Evolutionary conservation across 2,797 vertebrate genomes (phyloP), one percentile per base, ranked within the genome.

Genomic region (Uromys caudimaculatus): DNA sequence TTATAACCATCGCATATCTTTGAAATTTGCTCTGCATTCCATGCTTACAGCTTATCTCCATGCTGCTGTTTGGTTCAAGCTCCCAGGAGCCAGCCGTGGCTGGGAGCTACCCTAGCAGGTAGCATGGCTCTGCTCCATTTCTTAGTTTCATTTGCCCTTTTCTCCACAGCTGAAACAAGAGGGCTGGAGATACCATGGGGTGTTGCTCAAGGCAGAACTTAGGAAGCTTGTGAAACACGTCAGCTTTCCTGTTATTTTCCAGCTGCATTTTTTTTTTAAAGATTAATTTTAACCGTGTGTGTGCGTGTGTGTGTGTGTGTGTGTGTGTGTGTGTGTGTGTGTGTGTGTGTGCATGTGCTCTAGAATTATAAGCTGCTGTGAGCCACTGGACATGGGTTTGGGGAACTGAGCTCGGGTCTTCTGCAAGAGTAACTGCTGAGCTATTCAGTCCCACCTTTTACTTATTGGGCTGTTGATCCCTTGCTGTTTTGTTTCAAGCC

Each of bases 191-290:
- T 24, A 60, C 44, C 78, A 16, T 19, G 29, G 62, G 69, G 76
- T 95, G 94, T 92, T 93, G 56, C 58, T 89, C 73, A 91, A 8
- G 94, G 56, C 35, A 64, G 82, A 89, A 83, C 54, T 84, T 87
- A 21, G 38, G 41, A 81, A 62, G 21, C 50, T 56, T 9, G 6
- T 67, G 78, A 85, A 56, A 90, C n/a, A 83, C 9, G 29, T 44
- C 62, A 71, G 32, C 41, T 82, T 90, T 69, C 64, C 16, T 47
- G n/a, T 32, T 82, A 47, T 29, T 9, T 32, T 9, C 38, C 64
- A 38, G 69, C 56, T 27, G 17, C 50, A 44, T 44, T 44, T 44
- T 16, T 41, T 50, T 50, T 73, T 93, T 56, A 50, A 58, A 54
- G 50, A n/a, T 79, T 79, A 35, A 54, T 71, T 19, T 71, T 38